Base-by-base conservation (phyloP, 1,140 invertebrate species). In the Hyposmocoma kahamanoa region DNA sequence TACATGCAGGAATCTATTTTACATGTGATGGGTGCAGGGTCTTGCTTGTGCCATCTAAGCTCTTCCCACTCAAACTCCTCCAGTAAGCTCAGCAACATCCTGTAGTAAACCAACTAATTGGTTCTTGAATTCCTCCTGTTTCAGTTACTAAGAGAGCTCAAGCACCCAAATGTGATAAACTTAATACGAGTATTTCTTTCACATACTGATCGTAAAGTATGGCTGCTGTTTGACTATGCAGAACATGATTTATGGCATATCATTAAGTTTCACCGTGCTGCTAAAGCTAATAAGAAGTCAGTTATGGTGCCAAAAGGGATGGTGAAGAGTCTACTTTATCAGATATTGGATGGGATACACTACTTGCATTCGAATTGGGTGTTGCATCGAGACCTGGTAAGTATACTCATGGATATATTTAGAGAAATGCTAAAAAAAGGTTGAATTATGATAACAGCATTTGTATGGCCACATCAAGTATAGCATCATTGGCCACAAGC, bases 211-310 rank as follows among this genome's bases (percentile, higher is more conserved):
- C 90, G 98, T 41, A 99, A 98, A 90, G 97, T 99, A 2, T 99
- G 97, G 94, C 87, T 99, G 18, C 86, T 99, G 21, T 98, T 99
- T 89, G 98, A 99, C 79, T 99, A 98, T 89, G 97, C 98, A 3
- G 98, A 99, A 88, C 98, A 99, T 90, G 98, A 99, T 90, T 84
- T 99, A 19, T 99, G 98, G 98, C 98, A 99, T 82, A 99, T 99
- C 24, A 99, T 99, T 39, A 99, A 99, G 87, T 99, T 97, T 84
- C 98, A 99, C 83, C 89, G 98, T 78, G 96, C 97, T 47, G 97
- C 98, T 0, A 99, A 99, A 88, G 97, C 97, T 11, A 98, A 96
- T 70, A 99, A 99, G 74, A 99, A 99, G 73, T 93, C 94, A 47
- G 93, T 98, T 8, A 96, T 97, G 88, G 97, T 98, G 11, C 96